A percentile compares a stretch with the other conserved stretches of the same genome.
phyloP scores from a whole-genome alignment of 37 sponge, comb jelly and placozoan genomes.

The Tethya wilhelma region DNA sequence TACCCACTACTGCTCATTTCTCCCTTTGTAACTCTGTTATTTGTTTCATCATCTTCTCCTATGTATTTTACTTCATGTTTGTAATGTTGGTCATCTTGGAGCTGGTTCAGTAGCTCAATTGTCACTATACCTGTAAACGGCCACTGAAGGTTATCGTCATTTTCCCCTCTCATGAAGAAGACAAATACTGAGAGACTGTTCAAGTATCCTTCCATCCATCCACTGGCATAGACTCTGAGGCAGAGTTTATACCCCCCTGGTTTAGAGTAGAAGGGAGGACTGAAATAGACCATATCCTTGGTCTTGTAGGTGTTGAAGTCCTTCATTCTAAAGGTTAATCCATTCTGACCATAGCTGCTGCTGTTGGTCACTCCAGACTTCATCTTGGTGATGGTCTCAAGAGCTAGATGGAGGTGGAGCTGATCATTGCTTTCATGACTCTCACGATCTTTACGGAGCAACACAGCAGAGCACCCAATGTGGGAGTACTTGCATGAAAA shows the following conservation, averaged over 20 bases:
- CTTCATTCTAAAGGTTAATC: background rate
- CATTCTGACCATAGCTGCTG: background rate
- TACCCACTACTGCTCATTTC: slow-evolving; percentile 14
- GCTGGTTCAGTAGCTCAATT: slow-evolving; percentile 47
- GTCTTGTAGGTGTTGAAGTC: slow-evolving; percentile 8
- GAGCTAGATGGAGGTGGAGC: slow-evolving; percentile 15
- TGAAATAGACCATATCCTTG: background rate
- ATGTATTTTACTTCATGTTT: background rate
- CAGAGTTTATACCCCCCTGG: slow-evolving; percentile 47
- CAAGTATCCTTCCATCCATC: slow-evolving; percentile 16
- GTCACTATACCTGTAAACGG: slow-evolving; percentile 30
- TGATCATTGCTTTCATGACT: slow-evolving; percentile 13
- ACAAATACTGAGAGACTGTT: slow-evolving; percentile 40
- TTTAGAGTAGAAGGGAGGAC: slow-evolving; percentile 33
- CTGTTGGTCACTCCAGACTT: background rate
- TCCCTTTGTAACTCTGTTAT: slow-evolving; percentile 5
- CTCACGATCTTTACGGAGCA: slow-evolving; percentile 9
- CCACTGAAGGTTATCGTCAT: slow-evolving; percentile 48
- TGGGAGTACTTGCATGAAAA: slow-evolving; percentile 20
- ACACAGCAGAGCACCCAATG: slow-evolving; percentile 17
- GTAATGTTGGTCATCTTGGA: slow-evolving; percentile 29
- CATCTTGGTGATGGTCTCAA: background rate
- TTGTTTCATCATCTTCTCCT: slow-evolving; percentile 4
- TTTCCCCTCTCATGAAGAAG: slow-evolving; percentile 43
- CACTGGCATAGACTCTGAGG: slow-evolving; percentile 35